Evolutionary conservation across 1,140 invertebrate species (phyloP).

Genomic region (Trypoxylus dichotomus): DNA sequence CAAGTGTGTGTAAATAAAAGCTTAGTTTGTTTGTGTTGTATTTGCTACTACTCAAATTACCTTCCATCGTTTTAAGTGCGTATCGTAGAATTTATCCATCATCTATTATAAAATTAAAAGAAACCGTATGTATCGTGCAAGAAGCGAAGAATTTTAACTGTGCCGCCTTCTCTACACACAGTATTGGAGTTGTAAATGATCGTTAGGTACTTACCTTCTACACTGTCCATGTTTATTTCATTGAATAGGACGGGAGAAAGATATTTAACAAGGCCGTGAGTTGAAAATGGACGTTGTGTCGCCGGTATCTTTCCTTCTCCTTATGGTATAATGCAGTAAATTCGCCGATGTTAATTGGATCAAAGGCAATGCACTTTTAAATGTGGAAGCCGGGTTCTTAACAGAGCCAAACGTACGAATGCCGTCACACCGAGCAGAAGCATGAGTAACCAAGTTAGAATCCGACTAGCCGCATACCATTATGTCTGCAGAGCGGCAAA

Average conservation of each 20-base stretch:
- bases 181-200: background rate
- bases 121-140: background rate
- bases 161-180: background rate
- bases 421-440: conserved; percentile 5
- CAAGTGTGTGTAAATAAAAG: too few relatives aligned
- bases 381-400: conserved; percentile 22
- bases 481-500: background rate
- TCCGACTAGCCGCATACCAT: background rate
- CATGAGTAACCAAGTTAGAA: conserved; percentile 23
- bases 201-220: background rate
- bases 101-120: background rate
- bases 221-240: background rate
- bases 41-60: background rate
- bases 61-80: background rate
- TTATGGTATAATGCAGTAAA: background rate
- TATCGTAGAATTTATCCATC: background rate
- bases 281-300: background rate
- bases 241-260: background rate
- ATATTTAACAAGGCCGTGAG: background rate
- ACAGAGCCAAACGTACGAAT: conserved; percentile 9
- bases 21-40: too few relatives aligned
- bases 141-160: background rate
- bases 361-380: conserved; percentile 15
- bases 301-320: background rate
- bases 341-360: background rate